Conservation (phyloP, 2,797 vertebrate genomes). For the Masticophis lateralis region DNA sequence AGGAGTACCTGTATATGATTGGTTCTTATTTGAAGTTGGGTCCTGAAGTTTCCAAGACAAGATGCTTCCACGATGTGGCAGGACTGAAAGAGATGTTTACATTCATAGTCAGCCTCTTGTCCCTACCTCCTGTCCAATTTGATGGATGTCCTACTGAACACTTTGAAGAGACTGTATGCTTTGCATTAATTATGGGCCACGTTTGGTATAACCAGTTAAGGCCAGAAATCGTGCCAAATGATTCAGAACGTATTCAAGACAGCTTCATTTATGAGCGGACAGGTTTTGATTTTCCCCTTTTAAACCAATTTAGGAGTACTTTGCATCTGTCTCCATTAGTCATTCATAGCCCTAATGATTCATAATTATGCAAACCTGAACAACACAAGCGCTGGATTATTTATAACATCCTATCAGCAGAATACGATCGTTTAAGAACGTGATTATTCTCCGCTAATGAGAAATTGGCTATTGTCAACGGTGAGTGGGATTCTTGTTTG, state of each 20-base stretch:
- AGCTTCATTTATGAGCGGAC: slow-evolving; percentile 62
- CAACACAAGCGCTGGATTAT: slow-evolving; percentile 22
- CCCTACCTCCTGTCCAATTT: slow-evolving; percentile 15
- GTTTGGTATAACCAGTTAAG: slow-evolving; percentile 46
- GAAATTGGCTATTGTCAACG: slow-evolving; percentile 23
- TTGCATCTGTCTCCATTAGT: slow-evolving; percentile 56
- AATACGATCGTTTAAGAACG: slow-evolving; percentile 12
- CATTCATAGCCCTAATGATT: slow-evolving; percentile 54
- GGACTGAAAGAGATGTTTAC: background rate
- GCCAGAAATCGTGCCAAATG: slow-evolving; percentile 56
- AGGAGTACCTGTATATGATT: background rate
- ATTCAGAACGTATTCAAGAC: slow-evolving; percentile 65
- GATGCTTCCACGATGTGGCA: background rate
- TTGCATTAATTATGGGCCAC: slow-evolving; percentile 65
- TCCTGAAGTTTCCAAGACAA: background rate
- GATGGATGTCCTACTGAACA: slow-evolving; percentile 56
- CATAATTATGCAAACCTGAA: slow-evolving; percentile 44
- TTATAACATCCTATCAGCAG: slow-evolving; percentile 48
- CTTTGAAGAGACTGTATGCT: slow-evolving; percentile 23
- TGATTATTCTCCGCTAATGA: slow-evolving; percentile 41
- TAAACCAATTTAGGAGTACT: slow-evolving; percentile 53
- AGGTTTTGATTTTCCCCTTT: slow-evolving; percentile 23
- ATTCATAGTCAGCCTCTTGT: background rate
- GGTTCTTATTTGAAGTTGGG: background rate
- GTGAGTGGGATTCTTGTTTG: slow-evolving; percentile 27